Base-by-base conservation (phyloP, 2,113 vertebrate species). In the Ploceus nigricollis region DNA sequence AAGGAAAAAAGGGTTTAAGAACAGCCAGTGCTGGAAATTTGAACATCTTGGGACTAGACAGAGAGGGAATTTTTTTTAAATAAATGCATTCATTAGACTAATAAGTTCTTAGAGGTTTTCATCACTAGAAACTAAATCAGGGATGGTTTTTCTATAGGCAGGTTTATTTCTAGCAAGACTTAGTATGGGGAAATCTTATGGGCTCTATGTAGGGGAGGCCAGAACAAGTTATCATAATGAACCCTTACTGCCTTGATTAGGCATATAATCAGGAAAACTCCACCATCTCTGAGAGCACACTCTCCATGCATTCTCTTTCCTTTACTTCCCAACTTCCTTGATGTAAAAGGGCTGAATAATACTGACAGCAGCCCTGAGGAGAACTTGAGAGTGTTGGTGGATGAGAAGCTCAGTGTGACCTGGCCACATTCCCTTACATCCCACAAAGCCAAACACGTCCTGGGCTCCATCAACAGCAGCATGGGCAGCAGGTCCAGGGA, bases 381-480 rank as follows among this genome's bases (percentile, higher is more conserved):
- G 45, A 20, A 15, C 7, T 10, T 57, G 16, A 9, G 2, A 3
- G 9, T 75, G 3, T 16, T 50, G 28, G 10, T n/a, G 44, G 37
- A n/a, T 44, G 48, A 45, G 20, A 50, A 63, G 10, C 8, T n/a
- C 48, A n/a, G 7, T 1, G 8, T 69, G 28, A n/a, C 31, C 14
- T 4, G 10, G 16, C 69, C 6, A 4, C 1, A 16, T 50, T 12
- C 9, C 8, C 11, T 69, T 18, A 8, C 13, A 63, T 14, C 35
- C 56, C 17, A 16, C 4, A 44, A 44, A 42, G 11, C 19, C 31
- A 44, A 4, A 17, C 0, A 0, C 16, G 11, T n/a, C 23, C 35
- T 44, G 35, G 33, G 16, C 33, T 50, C 6, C 20, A 57, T 30
- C 54, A 19, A 5, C 18, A 56, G 9, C 2, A 11, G 7, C 0